Percentiles rank a stretch among this genome's conserved stretches.
Evolutionary conservation across 2,888 invertebrate genomes (phyloP).

Genomic region (Drosophila pseudotalamancana): DNA sequence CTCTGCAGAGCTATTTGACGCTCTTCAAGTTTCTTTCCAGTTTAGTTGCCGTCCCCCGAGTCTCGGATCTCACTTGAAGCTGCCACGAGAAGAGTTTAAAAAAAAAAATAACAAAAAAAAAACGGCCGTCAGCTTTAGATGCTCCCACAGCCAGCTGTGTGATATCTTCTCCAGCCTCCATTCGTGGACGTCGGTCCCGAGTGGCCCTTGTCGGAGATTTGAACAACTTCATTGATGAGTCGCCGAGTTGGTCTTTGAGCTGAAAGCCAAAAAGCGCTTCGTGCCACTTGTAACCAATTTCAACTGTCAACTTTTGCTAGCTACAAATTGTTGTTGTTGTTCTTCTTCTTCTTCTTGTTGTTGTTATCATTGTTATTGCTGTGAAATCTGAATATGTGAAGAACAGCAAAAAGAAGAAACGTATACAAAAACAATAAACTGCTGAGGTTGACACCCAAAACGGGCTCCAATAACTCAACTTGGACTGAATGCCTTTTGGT

Average conservation of each 20-base stretch:
- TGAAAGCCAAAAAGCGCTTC: slow-evolving; percentile 21
- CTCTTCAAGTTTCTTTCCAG: slow-evolving; percentile 49
- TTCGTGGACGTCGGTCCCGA: slow-evolving; percentile 58
- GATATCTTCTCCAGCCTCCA: too few species aligned
- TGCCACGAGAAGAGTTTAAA: slow-evolving; percentile 8
- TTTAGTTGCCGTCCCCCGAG: slow-evolving; percentile 37
- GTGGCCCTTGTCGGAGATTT: slow-evolving; percentile 73
- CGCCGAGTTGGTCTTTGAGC: slow-evolving; percentile 6
- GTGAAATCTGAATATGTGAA: slow-evolving; percentile 67
- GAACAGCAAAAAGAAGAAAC: slow-evolving; percentile 29
- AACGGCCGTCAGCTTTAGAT: slow-evolving; percentile 4
- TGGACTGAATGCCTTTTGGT: slow-evolving; percentile 35
- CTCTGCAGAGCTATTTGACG: slow-evolving; percentile 3
- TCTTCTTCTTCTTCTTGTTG: too few species aligned
- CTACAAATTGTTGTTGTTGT: too few species aligned
- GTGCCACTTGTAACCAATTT: slow-evolving; percentile 72
- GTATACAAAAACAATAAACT: slow-evolving; percentile 43
- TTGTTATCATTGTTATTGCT: slow-evolving; percentile 33
- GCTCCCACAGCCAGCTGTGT: slow-evolving; percentile 26
- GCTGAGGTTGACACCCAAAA: slow-evolving; percentile 73
- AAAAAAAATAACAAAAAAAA: slow-evolving; percentile 1
- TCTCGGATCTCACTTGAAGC: slow-evolving; percentile 37
- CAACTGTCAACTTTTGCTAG: slow-evolving; percentile 63
- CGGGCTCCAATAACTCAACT: slow-evolving; percentile 62
- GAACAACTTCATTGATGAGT: slow-evolving; percentile 70